Evolutionary conservation across 2,888 invertebrate species (phyloP).

Genomic region (Ypsolopha scabrella): DNA sequence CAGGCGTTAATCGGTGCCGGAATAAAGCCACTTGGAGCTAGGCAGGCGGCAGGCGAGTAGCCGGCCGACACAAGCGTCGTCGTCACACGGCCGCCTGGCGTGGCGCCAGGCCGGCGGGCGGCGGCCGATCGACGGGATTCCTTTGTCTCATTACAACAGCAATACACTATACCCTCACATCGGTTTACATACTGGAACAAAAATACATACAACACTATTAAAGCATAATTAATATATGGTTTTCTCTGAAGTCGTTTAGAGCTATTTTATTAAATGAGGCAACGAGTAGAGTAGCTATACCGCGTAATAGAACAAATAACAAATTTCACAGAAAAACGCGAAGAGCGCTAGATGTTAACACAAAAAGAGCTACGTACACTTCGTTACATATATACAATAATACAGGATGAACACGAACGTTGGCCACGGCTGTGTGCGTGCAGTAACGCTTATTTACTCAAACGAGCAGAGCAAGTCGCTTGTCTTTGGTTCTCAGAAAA

Average conservation of each 20-base stretch:
- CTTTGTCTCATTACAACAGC: slow-evolving; percentile 63
- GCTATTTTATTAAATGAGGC: not conserved
- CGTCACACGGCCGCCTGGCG: slow-evolving; percentile 67
- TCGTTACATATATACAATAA: not conserved
- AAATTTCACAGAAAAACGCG: not conserved
- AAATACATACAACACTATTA: not conserved
- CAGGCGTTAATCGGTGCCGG: not conserved
- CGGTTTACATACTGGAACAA: not conserved
- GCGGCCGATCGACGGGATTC: slow-evolving; percentile 63
- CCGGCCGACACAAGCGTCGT: slow-evolving; percentile 27
- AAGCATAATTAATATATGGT: not conserved
- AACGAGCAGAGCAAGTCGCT: slow-evolving; percentile 51
- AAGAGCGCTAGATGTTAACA: not conserved
- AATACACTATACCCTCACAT: slow-evolving; percentile 5
- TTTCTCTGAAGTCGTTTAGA: too few species aligned
- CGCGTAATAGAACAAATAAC: not conserved
- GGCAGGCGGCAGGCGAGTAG: slow-evolving; percentile 38
- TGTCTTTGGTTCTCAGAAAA: slow-evolving; percentile 66
- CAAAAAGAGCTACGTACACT: not conserved
- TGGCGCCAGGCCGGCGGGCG: slow-evolving; percentile 69
- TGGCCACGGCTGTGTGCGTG: slow-evolving; percentile 26
- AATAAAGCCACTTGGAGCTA: not conserved
- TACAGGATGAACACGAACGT: not conserved
- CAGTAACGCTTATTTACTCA: slow-evolving; percentile 39
- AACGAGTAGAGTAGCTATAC: not conserved